Conservation (phyloP, 2,888 invertebrate genomes). For the Parelbella ahira region DNA sequence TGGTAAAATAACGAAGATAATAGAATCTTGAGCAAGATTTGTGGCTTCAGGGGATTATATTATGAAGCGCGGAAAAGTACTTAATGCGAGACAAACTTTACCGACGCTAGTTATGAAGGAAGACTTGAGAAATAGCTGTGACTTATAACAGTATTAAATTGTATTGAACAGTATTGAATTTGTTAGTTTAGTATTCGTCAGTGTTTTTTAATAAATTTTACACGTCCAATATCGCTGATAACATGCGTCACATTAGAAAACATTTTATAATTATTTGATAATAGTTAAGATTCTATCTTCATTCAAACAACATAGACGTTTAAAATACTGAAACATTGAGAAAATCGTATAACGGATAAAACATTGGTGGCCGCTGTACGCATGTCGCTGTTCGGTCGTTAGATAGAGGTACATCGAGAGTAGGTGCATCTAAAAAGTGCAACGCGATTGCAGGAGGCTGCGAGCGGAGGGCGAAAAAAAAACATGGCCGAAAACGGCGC, state of each 20-base stretch:
- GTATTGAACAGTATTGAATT: no score
- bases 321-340: no score
- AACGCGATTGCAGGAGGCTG: slow-evolving; percentile 67
- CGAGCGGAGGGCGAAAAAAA: slow-evolving; percentile 43
- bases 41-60: slow-evolving; percentile 17
- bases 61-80: slow-evolving; percentile 15
- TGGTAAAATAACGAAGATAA: slow-evolving; percentile 17
- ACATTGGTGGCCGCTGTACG: slow-evolving; percentile 37
- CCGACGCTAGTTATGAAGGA: neutral
- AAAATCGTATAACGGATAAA: no score
- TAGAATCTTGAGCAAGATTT: slow-evolving; percentile 21
- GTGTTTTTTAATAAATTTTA: no score
- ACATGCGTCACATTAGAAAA: no score
- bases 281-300: no score
- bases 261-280: no score
- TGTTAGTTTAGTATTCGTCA: no score
- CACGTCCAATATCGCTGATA: no score
- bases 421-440: slow-evolving; percentile 80
- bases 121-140: slow-evolving; percentile 4
- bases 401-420: slow-evolving; percentile 74
- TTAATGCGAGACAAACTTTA: slow-evolving; percentile 17
- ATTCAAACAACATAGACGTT: no score
- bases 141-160: no score
- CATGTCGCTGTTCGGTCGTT: slow-evolving; percentile 51
- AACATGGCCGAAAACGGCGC: slow-evolving; percentile 56